Evolutionary conservation across 2,888 invertebrate species (phyloP), one percentile per base, ranked within the genome.

Genomic region (Lithophane ornitopus): DNA sequence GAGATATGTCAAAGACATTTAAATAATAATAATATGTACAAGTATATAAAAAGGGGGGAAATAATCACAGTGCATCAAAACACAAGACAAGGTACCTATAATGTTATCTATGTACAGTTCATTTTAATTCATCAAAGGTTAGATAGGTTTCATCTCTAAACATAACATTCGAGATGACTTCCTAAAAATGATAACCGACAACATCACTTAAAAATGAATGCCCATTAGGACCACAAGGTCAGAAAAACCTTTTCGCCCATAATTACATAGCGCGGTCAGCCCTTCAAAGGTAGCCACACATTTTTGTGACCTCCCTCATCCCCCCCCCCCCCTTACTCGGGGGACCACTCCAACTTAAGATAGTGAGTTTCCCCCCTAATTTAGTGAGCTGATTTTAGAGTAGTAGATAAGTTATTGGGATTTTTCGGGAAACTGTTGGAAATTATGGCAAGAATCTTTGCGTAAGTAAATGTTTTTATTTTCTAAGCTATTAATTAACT

Each of bases 231-330:
- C 68, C 54, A 8, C 44, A 56, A 49, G 70, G 71, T 56, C 59
- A 68, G 68, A 82, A 85, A 82, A 78, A 68, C 68, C 71, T 61
- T 68, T 80, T 69, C 28, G 49, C 59, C 59, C 71, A 71, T 81
- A 78, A 85, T 88, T 81, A 87, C 78, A 78, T 79, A 83, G 71
- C 59, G 77, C 67, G 85, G 78, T 78, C 78, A 76, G 62, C 52
- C 68, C 78, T 70, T 80, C 71, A 74, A 76, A 81, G 74, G 78
- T 80, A 67, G 66, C 75, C 78, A 78, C 85, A 82, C 78, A 90
- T 87, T 88, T 89, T 86, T 85, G 81, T 78, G 61, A 80, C 76
- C 85, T 7, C 73, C 71, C 65, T 52, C 73, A 22, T 16, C 22
- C 41, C 41, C n/a, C 49, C 56, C 14, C 22, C 41, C 41, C n/a